phyloP scores from a whole-genome alignment of 2,113 vertebrate species.

The Lophotis ruficrista region DNA sequence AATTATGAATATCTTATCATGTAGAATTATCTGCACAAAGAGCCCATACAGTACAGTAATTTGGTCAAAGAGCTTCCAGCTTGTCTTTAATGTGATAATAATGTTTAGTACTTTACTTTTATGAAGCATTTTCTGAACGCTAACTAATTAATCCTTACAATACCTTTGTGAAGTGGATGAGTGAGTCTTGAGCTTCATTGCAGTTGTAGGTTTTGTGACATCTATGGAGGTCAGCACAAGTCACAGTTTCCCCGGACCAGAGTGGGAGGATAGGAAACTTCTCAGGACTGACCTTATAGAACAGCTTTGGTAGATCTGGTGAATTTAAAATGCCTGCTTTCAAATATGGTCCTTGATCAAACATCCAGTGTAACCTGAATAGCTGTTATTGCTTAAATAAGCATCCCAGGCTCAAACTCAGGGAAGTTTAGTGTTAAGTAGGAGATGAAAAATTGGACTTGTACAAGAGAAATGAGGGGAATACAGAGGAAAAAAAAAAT shows the following conservation, averaged over 20 bases:
- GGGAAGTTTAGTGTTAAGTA: neutral
- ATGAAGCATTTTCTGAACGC: constrained; percentile 18
- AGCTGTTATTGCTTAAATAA: neutral
- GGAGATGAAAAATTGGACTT: neutral
- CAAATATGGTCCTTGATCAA: neutral
- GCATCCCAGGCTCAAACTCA: neutral
- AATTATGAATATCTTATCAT: neutral
- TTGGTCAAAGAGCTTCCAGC: neutral
- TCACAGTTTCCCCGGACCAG: neutral
- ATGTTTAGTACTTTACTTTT: constrained; percentile 17
- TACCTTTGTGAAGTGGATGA: neutral
- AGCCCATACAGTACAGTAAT: neutral
- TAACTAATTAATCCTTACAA: constrained; percentile 13
- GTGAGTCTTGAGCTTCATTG: neutral
- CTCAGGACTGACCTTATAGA: neutral
- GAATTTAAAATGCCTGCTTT: neutral
- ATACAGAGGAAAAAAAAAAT: neutral
- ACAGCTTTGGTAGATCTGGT: neutral
- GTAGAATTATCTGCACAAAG: constrained; percentile 10
- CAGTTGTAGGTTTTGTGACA: neutral
- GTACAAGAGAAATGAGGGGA: neutral
- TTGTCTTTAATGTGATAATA: constrained; percentile 40
- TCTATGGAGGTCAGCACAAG: neutral
- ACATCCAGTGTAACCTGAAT: neutral
- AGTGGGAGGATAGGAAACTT: neutral